These are phyloP conservation scores for Cataglyphis albicans DNA, from an alignment of 2,888 invertebrate species.

Conservation along the genomic window DNA sequence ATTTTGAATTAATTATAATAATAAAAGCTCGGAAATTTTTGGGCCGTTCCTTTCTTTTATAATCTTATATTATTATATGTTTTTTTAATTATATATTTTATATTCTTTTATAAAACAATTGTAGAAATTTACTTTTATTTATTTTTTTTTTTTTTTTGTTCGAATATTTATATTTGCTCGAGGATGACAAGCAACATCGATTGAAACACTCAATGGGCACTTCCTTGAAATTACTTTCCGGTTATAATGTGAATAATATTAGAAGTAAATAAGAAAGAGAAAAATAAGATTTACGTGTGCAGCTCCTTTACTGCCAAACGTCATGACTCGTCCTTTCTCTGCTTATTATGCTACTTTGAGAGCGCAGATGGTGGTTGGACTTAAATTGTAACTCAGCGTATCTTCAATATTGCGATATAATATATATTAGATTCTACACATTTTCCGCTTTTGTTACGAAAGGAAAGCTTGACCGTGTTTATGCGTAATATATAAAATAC, in stretches of 20 bases:
- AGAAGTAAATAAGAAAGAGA: slow-evolving; percentile 19
- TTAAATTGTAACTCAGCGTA: slow-evolving; percentile 25
- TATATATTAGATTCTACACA: background rate
- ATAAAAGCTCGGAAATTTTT: background rate
- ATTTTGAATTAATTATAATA: background rate
- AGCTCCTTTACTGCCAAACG: slow-evolving; percentile 14
- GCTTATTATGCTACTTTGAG: slow-evolving; percentile 40
- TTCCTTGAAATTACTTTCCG: slow-evolving; percentile 32
- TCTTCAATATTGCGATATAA: slow-evolving; percentile 10
- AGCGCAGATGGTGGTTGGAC: slow-evolving; percentile 38
- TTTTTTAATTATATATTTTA: too few species aligned
- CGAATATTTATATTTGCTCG: background rate
- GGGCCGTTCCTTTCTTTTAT: background rate
- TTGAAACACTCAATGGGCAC: background rate
- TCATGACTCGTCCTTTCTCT: slow-evolving; percentile 45
- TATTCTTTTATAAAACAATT: too few species aligned
- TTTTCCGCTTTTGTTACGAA: slow-evolving; percentile 1
- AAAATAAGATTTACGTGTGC: slow-evolving; percentile 17
- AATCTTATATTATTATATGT: background rate
- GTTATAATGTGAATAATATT: background rate
- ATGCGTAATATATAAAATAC: background rate
- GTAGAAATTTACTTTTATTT: background rate
- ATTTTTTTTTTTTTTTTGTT: background rate
- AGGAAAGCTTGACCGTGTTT: background rate
- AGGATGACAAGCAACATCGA: slow-evolving; percentile 7